Conservation (phyloP, 2,113 vertebrate genomes). For the Mustela nigripes region DNA sequence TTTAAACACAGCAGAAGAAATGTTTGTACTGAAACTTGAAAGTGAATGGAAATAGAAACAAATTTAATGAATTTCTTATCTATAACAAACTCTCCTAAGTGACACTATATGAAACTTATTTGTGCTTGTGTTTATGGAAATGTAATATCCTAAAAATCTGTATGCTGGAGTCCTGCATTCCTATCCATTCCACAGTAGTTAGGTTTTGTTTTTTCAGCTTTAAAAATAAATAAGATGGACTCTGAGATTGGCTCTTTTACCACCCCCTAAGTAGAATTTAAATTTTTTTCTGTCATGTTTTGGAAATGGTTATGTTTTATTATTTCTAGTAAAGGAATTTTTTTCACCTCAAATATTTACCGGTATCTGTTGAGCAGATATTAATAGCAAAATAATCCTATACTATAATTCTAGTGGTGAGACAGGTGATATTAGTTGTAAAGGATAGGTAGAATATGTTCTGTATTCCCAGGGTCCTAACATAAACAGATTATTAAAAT, state of each 20-base stretch:
- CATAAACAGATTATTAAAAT: background rate
- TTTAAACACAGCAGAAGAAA: slow-evolving; percentile 1
- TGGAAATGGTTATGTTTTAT: slow-evolving; percentile 34
- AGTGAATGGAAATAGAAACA: background rate
- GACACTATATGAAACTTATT: background rate
- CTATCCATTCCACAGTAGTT: background rate
- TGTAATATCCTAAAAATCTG: background rate
- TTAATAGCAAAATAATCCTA: background rate
- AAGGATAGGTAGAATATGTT: background rate
- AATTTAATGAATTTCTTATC: background rate
- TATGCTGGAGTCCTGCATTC: background rate
- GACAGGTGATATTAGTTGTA: background rate
- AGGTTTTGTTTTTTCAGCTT: background rate
- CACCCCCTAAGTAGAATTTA: background rate
- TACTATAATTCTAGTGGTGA: slow-evolving; percentile 29
- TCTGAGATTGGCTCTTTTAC: background rate
- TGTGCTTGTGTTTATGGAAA: slow-evolving; percentile 33
- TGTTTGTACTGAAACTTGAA: background rate
- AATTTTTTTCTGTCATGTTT: slow-evolving; percentile 2
- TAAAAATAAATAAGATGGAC: slow-evolving; percentile 17
- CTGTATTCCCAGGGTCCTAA: background rate
- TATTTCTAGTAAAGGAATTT: background rate
- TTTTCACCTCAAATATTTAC: slow-evolving; percentile 7
- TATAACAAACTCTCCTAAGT: background rate
- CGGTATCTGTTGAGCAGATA: background rate